Evolutionary conservation across 2,888 invertebrate species (phyloP), one percentile per base, ranked within the genome.

Genomic region (Leptinotarsa tumamoca): DNA sequence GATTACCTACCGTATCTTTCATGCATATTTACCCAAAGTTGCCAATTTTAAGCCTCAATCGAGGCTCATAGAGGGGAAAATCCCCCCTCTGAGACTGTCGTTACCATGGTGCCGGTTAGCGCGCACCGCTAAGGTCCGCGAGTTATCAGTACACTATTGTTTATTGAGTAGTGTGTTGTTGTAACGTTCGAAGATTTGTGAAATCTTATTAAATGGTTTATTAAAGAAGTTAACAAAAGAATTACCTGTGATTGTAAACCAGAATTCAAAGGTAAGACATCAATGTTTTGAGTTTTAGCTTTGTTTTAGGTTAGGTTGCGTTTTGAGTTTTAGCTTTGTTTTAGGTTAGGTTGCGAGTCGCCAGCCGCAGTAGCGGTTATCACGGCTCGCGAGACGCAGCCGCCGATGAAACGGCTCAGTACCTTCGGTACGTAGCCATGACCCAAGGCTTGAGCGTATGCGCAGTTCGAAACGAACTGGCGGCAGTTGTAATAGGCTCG

Each of bases 51-150:
- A 33, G 7, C 33, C 33, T 33, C 33, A 7, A 33, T 33, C 2
- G 7, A 33, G 33, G 33, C 33, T 33, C 33, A 7, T 33, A 33
- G 5, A 7, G 33, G 33, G 1, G 33, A 33, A 33, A 33, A 33
- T 7, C 7, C 33, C 33, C 5, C 33, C 33, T 33, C 33, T 33
- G 33, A 33, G 33, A 33, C 33, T 33, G 7, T 7, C 7, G 17
- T 51, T 51, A 51, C 51, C 51, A 51, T 3, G 51, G 70, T 67
- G 23, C 18, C 67, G 67, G 67, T 17, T 23, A 67, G 5, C 13
- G 18, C 67, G 7, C 50, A 50, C 67, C 49, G 17, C 33, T 43
- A 27, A 51, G 4, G 15, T 51, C 15, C 17, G 51, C 15, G 17
- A 51, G 51, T 15, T 33, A 3, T 51, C 17, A 51, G 51, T 51